These are phyloP conservation scores for Corythornis vintsioides DNA, from an alignment of 2,113 vertebrate genomes.

Conservation along the genomic window DNA sequence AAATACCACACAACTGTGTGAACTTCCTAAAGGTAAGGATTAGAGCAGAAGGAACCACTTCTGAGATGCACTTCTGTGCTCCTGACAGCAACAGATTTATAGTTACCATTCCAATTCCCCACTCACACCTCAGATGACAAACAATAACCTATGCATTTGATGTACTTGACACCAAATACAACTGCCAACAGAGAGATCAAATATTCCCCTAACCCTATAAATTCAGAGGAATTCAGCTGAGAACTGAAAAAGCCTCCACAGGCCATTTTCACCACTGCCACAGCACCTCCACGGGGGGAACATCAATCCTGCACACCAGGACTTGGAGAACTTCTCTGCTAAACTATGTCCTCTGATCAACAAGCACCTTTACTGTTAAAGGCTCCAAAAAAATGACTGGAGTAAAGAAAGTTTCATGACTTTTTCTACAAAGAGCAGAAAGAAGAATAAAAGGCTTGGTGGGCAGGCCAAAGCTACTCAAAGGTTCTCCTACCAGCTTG, in stretches of 20 bases:
- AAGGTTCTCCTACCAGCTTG: background rate
- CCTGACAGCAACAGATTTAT: background rate
- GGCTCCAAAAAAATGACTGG: background rate
- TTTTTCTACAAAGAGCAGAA: background rate
- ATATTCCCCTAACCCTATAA: background rate
- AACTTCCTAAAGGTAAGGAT: background rate
- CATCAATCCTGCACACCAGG: background rate
- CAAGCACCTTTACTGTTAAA: background rate
- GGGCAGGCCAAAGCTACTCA: background rate
- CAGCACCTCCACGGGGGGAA: background rate
- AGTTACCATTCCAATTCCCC: background rate
- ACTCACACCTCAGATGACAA: background rate
- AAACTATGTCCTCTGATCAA: background rate
- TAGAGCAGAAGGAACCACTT: background rate
- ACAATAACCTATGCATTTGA: background rate
- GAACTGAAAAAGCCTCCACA: background rate
- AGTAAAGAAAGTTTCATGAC: background rate
- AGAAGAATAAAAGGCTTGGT: background rate
- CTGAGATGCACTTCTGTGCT: background rate
- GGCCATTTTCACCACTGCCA: background rate
- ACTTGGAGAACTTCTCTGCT: background rate
- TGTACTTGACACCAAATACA: background rate
- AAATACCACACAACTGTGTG: background rate
- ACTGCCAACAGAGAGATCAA: background rate
- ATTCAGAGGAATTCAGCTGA: background rate